Evolutionary conservation across 2,888 invertebrate genomes (phyloP), one percentile per base, ranked within the genome.

Genomic region (Luperina testacea): DNA sequence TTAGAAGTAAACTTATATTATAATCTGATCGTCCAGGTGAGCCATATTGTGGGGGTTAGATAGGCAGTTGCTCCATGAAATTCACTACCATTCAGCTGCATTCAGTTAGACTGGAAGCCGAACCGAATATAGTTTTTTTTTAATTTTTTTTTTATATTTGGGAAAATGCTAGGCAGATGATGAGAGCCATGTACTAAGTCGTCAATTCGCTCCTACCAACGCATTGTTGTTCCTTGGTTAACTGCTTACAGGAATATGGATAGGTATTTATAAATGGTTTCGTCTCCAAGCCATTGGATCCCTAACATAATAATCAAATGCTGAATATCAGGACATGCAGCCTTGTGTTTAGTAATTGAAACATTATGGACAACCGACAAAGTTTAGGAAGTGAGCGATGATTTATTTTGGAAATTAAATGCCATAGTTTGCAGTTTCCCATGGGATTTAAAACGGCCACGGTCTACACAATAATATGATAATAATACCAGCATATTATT

Each of bases 261-360:
- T 69, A n/a, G n/a, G n/a, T n/a, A 73, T 38, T 20, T 20, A 38
- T 7, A 24, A 24, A 75, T 42, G 77, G 70, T 69, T 68, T 70
- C 7, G 32, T 32, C 11, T 20, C 20, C 13, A 53, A 32, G 8
- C 24, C 24, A 13, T 5, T 32, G 45, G 70, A 64, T 45, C 77
- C 32, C 77, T 64, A 64, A 70, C 8, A n/a, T 24, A 38, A 45
- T 51, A 70, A 78, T 71, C 32, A 64, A 68, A 77, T 77, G 20
- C 45, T 77, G 70, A 77, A 70, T 70, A 70, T 70, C 70, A 70
- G 70, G 78, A 77, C 53, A 70, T 64, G 20, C 11, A 45, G 32
- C 45, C 69, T 57, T 70, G 78, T 32, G 45, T 53, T 32, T 4
- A 15, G 24, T 51, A 63, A 77, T 78, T 78, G 42, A 61, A 78